phyloP scores from a whole-genome alignment of 92 coral and sea anemone species.

The Zoanthus gigantus region DNA sequence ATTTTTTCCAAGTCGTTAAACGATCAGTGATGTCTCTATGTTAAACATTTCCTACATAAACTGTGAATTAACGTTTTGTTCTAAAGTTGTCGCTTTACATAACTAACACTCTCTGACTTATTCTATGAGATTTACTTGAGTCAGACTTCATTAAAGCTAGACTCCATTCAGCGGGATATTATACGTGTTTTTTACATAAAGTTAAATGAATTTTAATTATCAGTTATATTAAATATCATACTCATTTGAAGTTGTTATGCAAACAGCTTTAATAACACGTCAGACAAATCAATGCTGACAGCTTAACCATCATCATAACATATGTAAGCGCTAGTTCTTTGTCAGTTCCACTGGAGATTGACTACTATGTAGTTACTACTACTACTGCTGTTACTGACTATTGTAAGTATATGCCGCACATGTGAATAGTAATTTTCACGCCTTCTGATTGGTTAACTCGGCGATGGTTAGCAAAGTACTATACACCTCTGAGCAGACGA shows the following conservation, averaged over 20 bases:
- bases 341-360: too few species aligned
- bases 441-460: too few species aligned
- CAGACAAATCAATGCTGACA: not conserved
- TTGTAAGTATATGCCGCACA: too few species aligned
- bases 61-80: not conserved
- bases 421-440: too few species aligned
- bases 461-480: too few species aligned
- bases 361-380: too few species aligned
- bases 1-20: constrained; percentile 2
- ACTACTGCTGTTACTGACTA: too few species aligned
- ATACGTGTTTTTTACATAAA: not conserved
- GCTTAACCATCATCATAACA: too few species aligned
- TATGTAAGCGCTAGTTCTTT: too few species aligned
- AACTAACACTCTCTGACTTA: not conserved
- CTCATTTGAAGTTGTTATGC: not conserved
- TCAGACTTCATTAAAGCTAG: not conserved
- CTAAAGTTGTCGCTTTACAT: not conserved
- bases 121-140: not conserved
- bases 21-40: not conserved
- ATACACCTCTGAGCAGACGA: too few species aligned
- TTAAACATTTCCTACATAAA: not conserved
- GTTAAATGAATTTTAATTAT: not conserved
- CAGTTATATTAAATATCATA: not conserved
- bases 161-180: not conserved
- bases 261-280: not conserved